Evolutionary conservation across 1,140 invertebrate genomes (phyloP), one percentile per base, ranked within the genome.

Genomic region (Cheumatopsyche charites): DNA sequence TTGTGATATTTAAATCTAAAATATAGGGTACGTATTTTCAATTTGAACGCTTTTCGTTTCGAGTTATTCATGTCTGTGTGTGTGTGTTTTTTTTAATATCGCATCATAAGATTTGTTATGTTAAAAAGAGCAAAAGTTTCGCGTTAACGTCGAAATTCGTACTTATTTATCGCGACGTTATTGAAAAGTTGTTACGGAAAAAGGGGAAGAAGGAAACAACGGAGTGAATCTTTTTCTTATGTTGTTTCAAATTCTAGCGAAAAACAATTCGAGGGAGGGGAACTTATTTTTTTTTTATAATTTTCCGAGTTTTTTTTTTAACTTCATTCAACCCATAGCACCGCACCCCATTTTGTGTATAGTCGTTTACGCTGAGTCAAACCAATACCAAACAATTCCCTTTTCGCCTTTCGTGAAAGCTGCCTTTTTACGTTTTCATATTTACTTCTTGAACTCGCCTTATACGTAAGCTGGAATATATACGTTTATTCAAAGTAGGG

Each of bases 401-500:
- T 58, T 58, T 58, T 58, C 55, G 55, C 55, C 55, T 58, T 58
- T 58, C 55, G 17, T 58, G 55, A 58, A 58, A 58, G 55, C 55
- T 58, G 55, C 55, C 55, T 58, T 58, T 58, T 58, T 58, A 58
- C 55, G 55, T 58, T 58, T 58, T 58, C 55, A 58, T 58, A 58
- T 58, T 58, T 58, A 58, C 55, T 58, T 58, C 55, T 58, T 23
- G 17, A 23, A 58, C 55, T 58, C 55, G 55, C 4, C 19, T 58
- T 13, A 6, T 58, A 25, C 55, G 55, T 3, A n/a, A 58, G 55
- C 19, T n/a, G 55, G 25, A 12, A 15, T 6, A 47, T 6, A 13
- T 47, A 12, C 43, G 23, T 58, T 4, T 21, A 58, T n/a, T n/a
- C n/a, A n/a, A n/a, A n/a, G n/a, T n/a, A n/a, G n/a, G n/a, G n/a